phyloP scores from a whole-genome alignment of 1,140 invertebrate species.

The Carposina sasakii region DNA sequence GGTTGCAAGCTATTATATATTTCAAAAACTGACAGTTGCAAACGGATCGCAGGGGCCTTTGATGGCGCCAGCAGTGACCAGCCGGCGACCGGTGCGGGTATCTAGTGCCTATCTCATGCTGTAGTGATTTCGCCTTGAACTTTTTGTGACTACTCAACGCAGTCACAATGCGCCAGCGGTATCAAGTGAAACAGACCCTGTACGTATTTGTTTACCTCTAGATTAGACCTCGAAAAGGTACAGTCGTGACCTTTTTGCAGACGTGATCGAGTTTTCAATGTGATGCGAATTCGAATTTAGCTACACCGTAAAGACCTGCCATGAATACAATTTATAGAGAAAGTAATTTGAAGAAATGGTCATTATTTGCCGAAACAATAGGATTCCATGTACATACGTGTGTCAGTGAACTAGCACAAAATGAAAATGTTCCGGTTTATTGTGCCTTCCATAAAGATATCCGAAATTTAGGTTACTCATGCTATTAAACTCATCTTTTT shows the following conservation, averaged over 20 bases:
- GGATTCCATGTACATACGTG: constrained; percentile 41
- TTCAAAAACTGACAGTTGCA: constrained; percentile 27
- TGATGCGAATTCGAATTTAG: constrained; percentile 18
- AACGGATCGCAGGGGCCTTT: neutral
- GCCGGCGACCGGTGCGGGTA: constrained; percentile 4
- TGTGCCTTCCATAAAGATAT: too few relatives aligned
- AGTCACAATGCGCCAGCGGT: constrained; percentile 58
- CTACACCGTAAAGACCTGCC: constrained; percentile 19
- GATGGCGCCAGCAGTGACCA: neutral
- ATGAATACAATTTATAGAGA: constrained; percentile 50
- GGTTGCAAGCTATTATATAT: constrained; percentile 29
- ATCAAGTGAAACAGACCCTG: constrained; percentile 65
- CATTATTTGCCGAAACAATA: constrained; percentile 55
- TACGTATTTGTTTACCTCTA: constrained; percentile 42
- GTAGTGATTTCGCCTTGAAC: constrained; percentile 34
- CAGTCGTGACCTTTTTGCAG: constrained; percentile 20
- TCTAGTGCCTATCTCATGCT: constrained; percentile 27
- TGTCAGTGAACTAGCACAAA: too few relatives aligned
- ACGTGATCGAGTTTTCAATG: constrained; percentile 21
- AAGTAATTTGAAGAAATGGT: too few relatives aligned
- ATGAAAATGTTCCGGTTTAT: too few relatives aligned
- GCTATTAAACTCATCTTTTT: too few relatives aligned
- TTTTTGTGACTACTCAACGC: constrained; percentile 22
- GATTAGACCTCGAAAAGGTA: constrained; percentile 9
- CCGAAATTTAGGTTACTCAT: too few relatives aligned